Base-by-base conservation (phyloP, 53 echinoderm and acorn worm species). In the Zoroaster sp. region DNA sequence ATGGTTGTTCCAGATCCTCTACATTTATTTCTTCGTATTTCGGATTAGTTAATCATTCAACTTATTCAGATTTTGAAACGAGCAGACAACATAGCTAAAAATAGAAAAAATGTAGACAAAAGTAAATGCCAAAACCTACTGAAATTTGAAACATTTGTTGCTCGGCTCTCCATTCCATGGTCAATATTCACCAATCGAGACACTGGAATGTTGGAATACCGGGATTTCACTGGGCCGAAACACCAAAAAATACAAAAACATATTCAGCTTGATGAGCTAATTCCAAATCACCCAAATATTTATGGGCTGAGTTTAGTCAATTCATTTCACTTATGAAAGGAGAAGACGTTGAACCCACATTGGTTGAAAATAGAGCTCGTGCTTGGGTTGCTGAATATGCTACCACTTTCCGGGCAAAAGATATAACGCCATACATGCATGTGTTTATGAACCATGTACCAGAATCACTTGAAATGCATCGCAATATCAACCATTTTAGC, bases 361-460 rank as follows among this genome's bases (percentile, higher is more conserved):
- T 55, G 23, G 20, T 69, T 4, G 45, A 90, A 66, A 73, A 83
- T 31, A 49, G 72, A 34, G 88, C 87, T 35, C 30, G 72, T 33
- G 30, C 71, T 25, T 88, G 92, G 92, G 92, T 88, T 2, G 37
- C 67, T 28, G 30, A 87, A 23, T 91, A 78, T 72, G 33, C 46
- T 31, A 12, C 47, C 36, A 66, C 36, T 2, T 78, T 75, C 75
- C 71, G 47, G 44, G 76, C 80, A 1, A 69, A 87, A 23, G 78
- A 87, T 69, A 69, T 91, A 1, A 87, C 91, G 2, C 91, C 91
- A 35, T 91, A 91, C 71, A 86, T 91, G 87, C 77, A 87, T 69
- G 40, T 91, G 17, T 45, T 86, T 39, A 75, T 77, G 30, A 72
- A 77, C 47, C 91, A 91, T 47, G 28, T 91, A 5, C 47, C 47